Evolutionary conservation across 2,888 invertebrate genomes (phyloP), one percentile per base, ranked within the genome.

Genomic region (Habroteleia sp.): DNA sequence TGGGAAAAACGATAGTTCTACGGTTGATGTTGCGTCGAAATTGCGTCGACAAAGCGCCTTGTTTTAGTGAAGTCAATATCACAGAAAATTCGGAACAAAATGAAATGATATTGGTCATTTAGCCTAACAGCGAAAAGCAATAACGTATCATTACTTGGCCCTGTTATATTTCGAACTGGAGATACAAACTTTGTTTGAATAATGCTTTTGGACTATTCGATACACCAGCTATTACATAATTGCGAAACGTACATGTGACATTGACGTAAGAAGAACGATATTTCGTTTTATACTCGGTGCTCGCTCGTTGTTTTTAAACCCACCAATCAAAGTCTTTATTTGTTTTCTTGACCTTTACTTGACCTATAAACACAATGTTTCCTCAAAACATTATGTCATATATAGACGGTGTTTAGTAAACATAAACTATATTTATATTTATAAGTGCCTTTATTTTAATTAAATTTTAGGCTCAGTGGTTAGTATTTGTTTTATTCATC

Each of bases 41-140:
- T 54, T 54, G 50, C 52, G 52, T 20, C 5, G n/a, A 54, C 65
- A 54, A 25, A 65, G 39, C 37, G 50, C n/a, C 3, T 25, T 33
- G 33, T 35, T 44, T 33, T 33, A 44, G 29, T 37, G 6, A 56
- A 68, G 68, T 68, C 58, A 68, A 68, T 58, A 58, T 58, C 48
- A 41, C 33, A 33, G 58, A 58, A 58, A 68, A 58, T 41, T 48
- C 46, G 11, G 11, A 1, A 41, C 56, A 16, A 48, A 58, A 48
- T 48, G 68, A 58, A 68, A 58, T 58, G 58, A 68, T 68, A 68
- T 68, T 48, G 46, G 58, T 48, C 56, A 58, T 56, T 68, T 58
- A 54, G 46, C 16, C 29, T 14, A 41, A 58, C 68, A 68, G 58
- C 58, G 46, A 68, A 66, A 66, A 66, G 66, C 66, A 56, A 66